These are phyloP conservation scores for Drosophila parvula DNA, from an alignment of 1,140 invertebrate species.

Conservation along the genomic window DNA sequence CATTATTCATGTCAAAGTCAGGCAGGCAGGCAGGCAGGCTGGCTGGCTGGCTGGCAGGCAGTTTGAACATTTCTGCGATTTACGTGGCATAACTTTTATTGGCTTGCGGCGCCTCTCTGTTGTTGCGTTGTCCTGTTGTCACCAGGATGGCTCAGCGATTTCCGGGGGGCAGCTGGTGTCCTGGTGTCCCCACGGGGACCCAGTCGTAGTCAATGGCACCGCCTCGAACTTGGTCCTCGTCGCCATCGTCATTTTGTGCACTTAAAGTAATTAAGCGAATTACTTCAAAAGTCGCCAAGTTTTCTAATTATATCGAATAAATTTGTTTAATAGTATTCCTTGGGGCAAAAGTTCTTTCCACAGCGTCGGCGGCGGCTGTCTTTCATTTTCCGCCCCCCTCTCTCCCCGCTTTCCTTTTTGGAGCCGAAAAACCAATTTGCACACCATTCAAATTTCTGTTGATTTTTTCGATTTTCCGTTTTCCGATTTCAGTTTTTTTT, in stretches of 20 bases:
- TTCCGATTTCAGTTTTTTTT: constrained; percentile 10
- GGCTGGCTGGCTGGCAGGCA: constrained; percentile 20
- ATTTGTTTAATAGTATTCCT: constrained; percentile 79
- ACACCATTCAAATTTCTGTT: constrained; percentile 56
- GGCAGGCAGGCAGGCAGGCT: neutral
- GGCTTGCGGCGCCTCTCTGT: constrained; percentile 68
- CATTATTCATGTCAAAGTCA: constrained; percentile 67
- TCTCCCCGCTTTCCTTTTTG: neutral
- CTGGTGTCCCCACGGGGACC: constrained; percentile 5
- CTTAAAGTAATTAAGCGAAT: constrained; percentile 82
- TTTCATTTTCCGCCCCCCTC: constrained; percentile 14
- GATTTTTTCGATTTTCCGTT: constrained; percentile 23
- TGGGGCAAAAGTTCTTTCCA: constrained; percentile 41
- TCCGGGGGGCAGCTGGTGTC: constrained; percentile 7
- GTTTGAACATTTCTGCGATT: constrained; percentile 62
- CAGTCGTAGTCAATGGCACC: constrained; percentile 30
- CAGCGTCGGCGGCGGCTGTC: constrained; percentile 22
- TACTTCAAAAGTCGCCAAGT: constrained; percentile 83
- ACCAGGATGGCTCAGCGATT: constrained; percentile 48
- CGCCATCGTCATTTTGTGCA: constrained; percentile 56
- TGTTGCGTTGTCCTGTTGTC: constrained; percentile 55
- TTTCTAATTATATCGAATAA: constrained; percentile 83
- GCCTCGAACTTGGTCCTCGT: constrained; percentile 48
- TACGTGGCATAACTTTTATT: constrained; percentile 69
- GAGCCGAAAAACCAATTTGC: constrained; percentile 67